Evolutionary conservation across 2,113 vertebrate genomes (phyloP), one percentile per base, ranked within the genome.

Genomic region (Poecilia latipinna): DNA sequence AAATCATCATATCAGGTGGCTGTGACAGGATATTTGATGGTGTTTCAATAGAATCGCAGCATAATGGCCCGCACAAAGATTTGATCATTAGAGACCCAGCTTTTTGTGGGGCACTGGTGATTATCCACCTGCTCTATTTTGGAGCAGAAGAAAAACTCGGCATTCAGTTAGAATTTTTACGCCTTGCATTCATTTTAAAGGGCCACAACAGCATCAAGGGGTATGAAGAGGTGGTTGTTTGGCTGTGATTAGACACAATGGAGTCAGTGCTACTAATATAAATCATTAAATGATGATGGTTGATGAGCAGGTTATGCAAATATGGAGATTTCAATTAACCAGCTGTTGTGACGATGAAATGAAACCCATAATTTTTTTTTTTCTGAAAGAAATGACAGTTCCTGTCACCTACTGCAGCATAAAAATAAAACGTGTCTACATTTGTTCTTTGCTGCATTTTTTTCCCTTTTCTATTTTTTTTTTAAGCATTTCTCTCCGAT

Each of bases 111-210:
- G 65, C 28, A 42, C 74, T 39, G 76, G 67, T 88, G 85, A 88
- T 92, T 90, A 93, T 90, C 85, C 78, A 84, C 84, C 82, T 87
- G 78, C 80, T 82, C 76, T 82, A 73, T 74, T 85, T 62, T 77
- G 28, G 42, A 84, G 71, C 66, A 4, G 2, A 73, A 78, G 71
- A 68, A 68, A 79, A 85, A 85, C 48, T 74, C 61, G 65, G 74
- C 65, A 65, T 79, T 74, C 75, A 80, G 81, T 93, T 88, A 85
- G 79, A 71, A 87, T 76, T 35, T 51, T 37, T 29, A 39, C 60
- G 86, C 69, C 61, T 74, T 66, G 68, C 74, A 65, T 81, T 90
- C 72, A 63, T 78, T 73, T 81, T 32, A 60, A 57, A 75, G 75
- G 73, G 81, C 67, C 62, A 24, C 35, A 10, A 8, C 78, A 70